Conservation (phyloP, 2,888 invertebrate genomes). For the Cephus runcator region DNA sequence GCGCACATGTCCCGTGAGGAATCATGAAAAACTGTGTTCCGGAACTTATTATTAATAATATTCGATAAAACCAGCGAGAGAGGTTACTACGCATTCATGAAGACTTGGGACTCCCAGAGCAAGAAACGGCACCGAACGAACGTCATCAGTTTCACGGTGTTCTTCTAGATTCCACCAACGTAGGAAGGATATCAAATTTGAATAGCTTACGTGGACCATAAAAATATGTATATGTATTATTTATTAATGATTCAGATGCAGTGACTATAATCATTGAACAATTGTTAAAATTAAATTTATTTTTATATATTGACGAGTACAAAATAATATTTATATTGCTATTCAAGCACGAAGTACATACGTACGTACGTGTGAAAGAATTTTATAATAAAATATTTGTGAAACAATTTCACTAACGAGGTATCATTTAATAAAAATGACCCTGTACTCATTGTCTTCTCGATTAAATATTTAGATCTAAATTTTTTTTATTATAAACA, state of each 20-base stretch:
- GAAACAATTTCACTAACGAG: neutral
- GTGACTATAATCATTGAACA: neutral
- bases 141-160: neutral
- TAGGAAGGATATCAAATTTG: neutral
- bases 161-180: neutral
- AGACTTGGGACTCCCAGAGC: neutral
- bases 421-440: neutral
- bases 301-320: neutral
- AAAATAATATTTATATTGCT: neutral
- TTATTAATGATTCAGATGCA: neutral
- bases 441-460: neutral
- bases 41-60: constrained; percentile 15
- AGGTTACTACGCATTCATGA: neutral
- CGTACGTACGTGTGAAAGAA: neutral
- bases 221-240: neutral
- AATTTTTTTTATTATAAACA: neutral
- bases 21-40: constrained; percentile 22
- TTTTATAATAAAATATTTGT: neutral
- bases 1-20: constrained; percentile 40
- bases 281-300: neutral
- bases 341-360: neutral
- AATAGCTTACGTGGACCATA: neutral
- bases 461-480: neutral
- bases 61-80: neutral
- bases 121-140: neutral